A percentile compares a stretch with the other conserved stretches of the same genome.
Conservation (phyloP, 1,140 invertebrate genomes). For the Gyrodactylus bullatarudis region DNA sequence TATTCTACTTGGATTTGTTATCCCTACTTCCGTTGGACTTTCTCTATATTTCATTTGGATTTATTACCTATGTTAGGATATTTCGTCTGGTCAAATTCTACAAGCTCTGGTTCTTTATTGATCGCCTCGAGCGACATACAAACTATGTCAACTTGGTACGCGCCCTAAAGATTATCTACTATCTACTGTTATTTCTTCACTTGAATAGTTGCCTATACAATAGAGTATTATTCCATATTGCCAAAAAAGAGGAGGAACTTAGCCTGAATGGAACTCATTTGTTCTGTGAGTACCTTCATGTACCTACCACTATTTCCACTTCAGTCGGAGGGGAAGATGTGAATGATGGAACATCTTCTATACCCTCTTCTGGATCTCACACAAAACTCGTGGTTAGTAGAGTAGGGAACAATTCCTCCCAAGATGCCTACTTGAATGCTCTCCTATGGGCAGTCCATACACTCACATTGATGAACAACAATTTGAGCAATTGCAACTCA, state of each 20-base stretch:
- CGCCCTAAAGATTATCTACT: not conserved
- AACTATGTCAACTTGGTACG: constrained; percentile 62
- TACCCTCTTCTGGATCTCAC: too few relatives aligned
- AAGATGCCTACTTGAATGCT: not conserved
- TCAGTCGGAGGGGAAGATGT: too few relatives aligned
- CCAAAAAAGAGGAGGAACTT: not conserved
- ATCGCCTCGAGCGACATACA: constrained; percentile 78
- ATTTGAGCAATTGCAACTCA: not conserved
- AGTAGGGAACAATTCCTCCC: too few relatives aligned
- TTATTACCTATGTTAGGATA: constrained; percentile 73
- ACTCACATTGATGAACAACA: not conserved
- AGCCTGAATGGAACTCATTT: not conserved
- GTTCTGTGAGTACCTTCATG: not conserved
- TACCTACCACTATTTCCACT: not conserved
- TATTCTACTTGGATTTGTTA: constrained; percentile 88
- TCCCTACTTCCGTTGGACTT: constrained; percentile 83
- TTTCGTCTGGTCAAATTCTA: constrained; percentile 92
- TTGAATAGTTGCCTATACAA: not conserved
- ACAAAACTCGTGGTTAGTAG: too few relatives aligned
- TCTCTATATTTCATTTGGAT: constrained; percentile 80
- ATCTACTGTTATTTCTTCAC: not conserved
- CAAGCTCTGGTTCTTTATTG: constrained; percentile 87
- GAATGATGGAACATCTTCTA: too few relatives aligned
- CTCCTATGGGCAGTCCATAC: not conserved
- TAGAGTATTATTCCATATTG: not conserved